Evolutionary conservation across 2,113 vertebrate species (phyloP), one percentile per base, ranked within the genome.

Genomic region (Callionymus lyra): DNA sequence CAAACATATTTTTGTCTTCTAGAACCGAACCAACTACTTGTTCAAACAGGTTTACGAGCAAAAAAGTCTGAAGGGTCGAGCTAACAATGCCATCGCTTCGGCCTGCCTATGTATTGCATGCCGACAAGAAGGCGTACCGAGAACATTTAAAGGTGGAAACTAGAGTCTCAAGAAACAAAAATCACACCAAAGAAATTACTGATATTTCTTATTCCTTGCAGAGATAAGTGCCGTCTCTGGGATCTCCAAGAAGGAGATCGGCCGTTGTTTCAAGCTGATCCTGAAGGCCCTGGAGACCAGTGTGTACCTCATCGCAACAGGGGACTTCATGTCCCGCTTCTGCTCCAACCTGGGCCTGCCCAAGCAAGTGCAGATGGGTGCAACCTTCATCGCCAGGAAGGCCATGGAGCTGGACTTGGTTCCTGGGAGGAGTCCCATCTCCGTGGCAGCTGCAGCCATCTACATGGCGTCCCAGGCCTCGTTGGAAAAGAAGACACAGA

Each of bases 21-120:
- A 99, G 95, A 94, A 99, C 88, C 89, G 94, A 84, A 99, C 96
- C 70, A 99, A 99, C 88, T 98, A 97, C 86, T 85, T 99, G 81
- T 99, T 99, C 84, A 99, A 99, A 72, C 96, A 99, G 87, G 96
- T 99, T 38, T 99, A 99, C 64, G 96, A 99, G 65, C 96, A 99
- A 70, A 99, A 98, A 82, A 97, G 94, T 77, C 85, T 99, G 62
- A 99, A 99, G 76, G 96, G 96, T 12, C 87, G 96, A 80, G 90
- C 90, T 76, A 99, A 99, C 19, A 94, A 99, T 49, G 96, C 94
- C 39, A 99, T 99, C 45, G 93, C 96, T 47, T 99, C 96, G 3
- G 96, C 94, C 59, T 99, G 96, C 72, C 92, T 99, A 53, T 99
- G 97, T 74, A 99, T 99, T 47, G 95, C 95, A 56, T 99, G 95